phyloP scores from a whole-genome alignment of 1,140 invertebrate genomes.

The Cydia pomonella region DNA sequence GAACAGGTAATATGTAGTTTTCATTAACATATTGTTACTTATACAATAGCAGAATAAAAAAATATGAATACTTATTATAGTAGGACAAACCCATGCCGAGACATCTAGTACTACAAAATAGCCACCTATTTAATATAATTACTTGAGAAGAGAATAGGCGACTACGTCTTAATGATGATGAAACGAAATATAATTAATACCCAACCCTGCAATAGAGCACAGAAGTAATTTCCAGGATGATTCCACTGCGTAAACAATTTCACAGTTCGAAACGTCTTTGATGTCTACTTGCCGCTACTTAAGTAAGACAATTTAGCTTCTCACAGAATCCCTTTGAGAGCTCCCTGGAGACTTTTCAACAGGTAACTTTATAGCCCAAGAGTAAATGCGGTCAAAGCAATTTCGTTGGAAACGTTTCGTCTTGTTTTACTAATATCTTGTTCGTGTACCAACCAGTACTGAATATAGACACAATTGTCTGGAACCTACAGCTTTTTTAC shows the following conservation, averaged over 20 bases:
- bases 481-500: not conserved
- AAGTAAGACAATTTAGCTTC: slow-evolving; percentile 58
- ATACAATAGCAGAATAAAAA: too few species aligned
- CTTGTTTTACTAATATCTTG: slow-evolving; percentile 51
- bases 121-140: not conserved
- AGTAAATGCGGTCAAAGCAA: slow-evolving; percentile 65
- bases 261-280: slow-evolving; percentile 45
- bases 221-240: slow-evolving; percentile 24
- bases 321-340: slow-evolving; percentile 56
- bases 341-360: slow-evolving; percentile 50
- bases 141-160: slow-evolving; percentile 1
- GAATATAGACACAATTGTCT: slow-evolving; percentile 39
- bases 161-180: not conserved
- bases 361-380: slow-evolving; percentile 62
- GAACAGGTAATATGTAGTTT: too few species aligned
- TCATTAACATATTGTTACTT: too few species aligned
- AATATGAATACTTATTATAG: too few species aligned
- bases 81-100: too few species aligned
- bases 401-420: slow-evolving; percentile 49
- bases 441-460: slow-evolving; percentile 42
- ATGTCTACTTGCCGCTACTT: slow-evolving; percentile 54
- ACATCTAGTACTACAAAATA: not conserved
- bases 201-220: not conserved
- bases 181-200: not conserved
- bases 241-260: slow-evolving; percentile 36